Percentiles rank a stretch among this genome's conserved stretches.
Conservation (phyloP, 2,113 vertebrate genomes). For the Myrmecophaga tridactyla region DNA sequence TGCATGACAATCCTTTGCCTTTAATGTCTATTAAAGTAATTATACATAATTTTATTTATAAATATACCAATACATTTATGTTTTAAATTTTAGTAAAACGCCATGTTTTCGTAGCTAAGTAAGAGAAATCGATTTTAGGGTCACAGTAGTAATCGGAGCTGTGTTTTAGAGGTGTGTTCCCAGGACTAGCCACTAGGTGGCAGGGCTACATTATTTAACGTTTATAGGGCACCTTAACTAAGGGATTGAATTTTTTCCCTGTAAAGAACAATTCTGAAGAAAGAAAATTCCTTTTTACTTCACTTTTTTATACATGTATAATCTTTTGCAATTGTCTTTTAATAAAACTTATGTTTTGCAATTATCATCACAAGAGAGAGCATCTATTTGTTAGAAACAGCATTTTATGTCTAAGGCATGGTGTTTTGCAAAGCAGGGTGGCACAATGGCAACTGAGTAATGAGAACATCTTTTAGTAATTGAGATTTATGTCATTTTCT, state of each 20-base stretch:
- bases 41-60: background rate
- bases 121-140: background rate
- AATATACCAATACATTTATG: background rate
- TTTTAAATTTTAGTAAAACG: background rate
- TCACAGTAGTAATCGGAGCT: background rate
- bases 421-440: constrained; percentile 2
- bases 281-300: background rate
- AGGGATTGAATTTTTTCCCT: too few relatives aligned
- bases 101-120: background rate
- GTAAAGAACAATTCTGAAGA: background rate
- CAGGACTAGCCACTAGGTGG: constrained; percentile 77
- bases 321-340: background rate
- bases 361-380: background rate
- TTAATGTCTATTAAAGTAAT: accelerated
- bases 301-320: background rate
- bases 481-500: constrained; percentile 40
- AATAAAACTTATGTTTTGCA: background rate
- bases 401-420: background rate
- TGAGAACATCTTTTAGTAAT: background rate
- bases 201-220: constrained; percentile 57
- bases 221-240: background rate
- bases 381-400: background rate
- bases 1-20: background rate
- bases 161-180: background rate
- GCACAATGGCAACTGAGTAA: background rate